phyloP scores from a whole-genome alignment of 2,797 vertebrate genomes.

The Coregonus ussuriensis region DNA sequence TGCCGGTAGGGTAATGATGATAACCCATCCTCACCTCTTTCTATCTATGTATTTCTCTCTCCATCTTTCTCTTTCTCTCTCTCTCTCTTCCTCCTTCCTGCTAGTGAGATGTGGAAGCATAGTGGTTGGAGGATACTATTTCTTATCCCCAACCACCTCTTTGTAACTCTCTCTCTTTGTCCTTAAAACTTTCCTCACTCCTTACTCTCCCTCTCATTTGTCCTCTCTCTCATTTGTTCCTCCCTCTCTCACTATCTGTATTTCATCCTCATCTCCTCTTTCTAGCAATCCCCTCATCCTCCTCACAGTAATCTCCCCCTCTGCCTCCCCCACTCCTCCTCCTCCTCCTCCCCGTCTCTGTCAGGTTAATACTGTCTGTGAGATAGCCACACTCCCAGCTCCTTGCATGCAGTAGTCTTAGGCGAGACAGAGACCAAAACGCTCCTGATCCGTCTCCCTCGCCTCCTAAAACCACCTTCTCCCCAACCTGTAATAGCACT shows the following conservation, averaged over 20 bases:
- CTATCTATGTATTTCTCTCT: slow-evolving; percentile 19
- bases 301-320: slow-evolving; percentile 26
- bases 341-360: slow-evolving; percentile 9
- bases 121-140: too few species aligned
- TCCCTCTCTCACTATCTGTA: too few species aligned
- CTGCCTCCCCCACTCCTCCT: too few species aligned
- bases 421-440: not conserved
- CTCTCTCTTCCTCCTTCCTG: not conserved
- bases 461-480: not conserved
- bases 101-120: too few species aligned
- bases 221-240: too few species aligned
- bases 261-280: too few species aligned
- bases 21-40: not conserved
- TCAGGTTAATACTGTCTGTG: slow-evolving; percentile 40
- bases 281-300: slow-evolving; percentile 45
- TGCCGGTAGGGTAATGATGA: too few species aligned
- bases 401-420: slow-evolving; percentile 25
- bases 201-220: not conserved
- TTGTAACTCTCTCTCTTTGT: slow-evolving; percentile 22
- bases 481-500: not conserved
- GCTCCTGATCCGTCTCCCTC: slow-evolving; percentile 2
- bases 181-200: slow-evolving; percentile 2
- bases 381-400: slow-evolving; percentile 38
- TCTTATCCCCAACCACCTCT: not conserved
- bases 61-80: slow-evolving; percentile 19